Evolutionary conservation across 2,113 vertebrate species (phyloP), one percentile per base, ranked within the genome.

Genomic region (Lamprotornis superbus): DNA sequence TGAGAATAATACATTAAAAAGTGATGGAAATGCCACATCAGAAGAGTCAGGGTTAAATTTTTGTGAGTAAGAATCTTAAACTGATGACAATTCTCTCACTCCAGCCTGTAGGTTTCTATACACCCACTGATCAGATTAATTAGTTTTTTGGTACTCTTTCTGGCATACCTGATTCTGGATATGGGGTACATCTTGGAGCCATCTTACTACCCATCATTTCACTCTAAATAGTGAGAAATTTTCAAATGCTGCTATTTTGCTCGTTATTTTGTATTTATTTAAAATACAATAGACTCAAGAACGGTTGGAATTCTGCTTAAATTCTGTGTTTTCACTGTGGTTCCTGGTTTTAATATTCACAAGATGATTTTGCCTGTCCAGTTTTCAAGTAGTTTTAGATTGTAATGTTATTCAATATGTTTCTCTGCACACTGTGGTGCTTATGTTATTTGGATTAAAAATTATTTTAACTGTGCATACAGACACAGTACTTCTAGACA

Each of bases 31-130:
- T 3, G 20, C 70, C 39, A 57, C 5, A 55, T 77, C 10, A 60
- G 57, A 76, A 70, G 33, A 81, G 47, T 83, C 82, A 92, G n/a
- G 25, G 22, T 68, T 86, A 84, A 52, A 53, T 57, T 90, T 92
- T 77, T 5, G 3, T 33, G 30, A 70, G 9, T 74, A 21, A 73
- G 23, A 89, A 69, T 40, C 12, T 57, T 53, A 60, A 75, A 64
- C 31, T 1, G 1, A 15, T 39, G n/a, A 49, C 15, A 52, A 21
- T 40, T 55, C 8, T 70, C 31, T 39, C 0, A 0, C 18, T 76
- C 16, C 21, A 73, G 53, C 9, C 59, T 59, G 4, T 46, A 70
- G 19, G 7, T 91, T 74, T 83, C 50, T 55, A 5, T 25, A 27
- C 9, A 74, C 18, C 9, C 23, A 30, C 24, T 37, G 39, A 28